phyloP scores from a whole-genome alignment of 1,140 invertebrate species.

The Heliconius hewitsoni region DNA sequence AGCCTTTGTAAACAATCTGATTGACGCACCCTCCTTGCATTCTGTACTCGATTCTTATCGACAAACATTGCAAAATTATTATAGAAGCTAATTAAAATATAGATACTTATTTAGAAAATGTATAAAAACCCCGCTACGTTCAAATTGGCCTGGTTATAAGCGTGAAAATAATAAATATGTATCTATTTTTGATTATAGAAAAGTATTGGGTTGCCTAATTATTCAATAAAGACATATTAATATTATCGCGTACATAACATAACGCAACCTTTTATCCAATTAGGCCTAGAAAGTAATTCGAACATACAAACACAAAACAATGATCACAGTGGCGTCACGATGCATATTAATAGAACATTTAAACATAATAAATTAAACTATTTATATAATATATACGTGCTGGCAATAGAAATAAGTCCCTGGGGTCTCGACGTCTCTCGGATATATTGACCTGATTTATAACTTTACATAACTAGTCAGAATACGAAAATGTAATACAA shows the following conservation, averaged over 20 bases:
- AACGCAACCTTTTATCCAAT: not conserved
- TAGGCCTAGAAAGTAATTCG: not conserved
- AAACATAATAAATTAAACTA: not conserved
- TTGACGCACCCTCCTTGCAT: slow-evolving; percentile 22
- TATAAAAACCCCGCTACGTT: too few species aligned
- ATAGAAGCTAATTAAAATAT: not conserved
- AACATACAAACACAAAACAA: not conserved
- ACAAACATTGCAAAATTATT: not conserved
- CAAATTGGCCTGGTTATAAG: too few species aligned
- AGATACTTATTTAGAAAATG: too few species aligned
- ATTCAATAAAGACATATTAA: too few species aligned
- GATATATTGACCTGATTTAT: not conserved
- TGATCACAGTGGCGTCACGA: not conserved
- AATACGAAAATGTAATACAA: slow-evolving; percentile 1
- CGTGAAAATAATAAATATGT: too few species aligned
- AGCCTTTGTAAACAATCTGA: slow-evolving; percentile 18
- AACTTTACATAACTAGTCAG: not conserved
- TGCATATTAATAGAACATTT: not conserved
- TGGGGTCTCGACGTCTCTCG: not conserved
- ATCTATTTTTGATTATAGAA: too few species aligned
- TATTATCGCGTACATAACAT: not conserved
- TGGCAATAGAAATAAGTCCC: not conserved
- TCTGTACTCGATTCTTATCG: not conserved
- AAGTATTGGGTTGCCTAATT: too few species aligned
- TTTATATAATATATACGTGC: not conserved